phyloP scores from a whole-genome alignment of 2,888 invertebrate species.

The Polyommatus icarus region DNA sequence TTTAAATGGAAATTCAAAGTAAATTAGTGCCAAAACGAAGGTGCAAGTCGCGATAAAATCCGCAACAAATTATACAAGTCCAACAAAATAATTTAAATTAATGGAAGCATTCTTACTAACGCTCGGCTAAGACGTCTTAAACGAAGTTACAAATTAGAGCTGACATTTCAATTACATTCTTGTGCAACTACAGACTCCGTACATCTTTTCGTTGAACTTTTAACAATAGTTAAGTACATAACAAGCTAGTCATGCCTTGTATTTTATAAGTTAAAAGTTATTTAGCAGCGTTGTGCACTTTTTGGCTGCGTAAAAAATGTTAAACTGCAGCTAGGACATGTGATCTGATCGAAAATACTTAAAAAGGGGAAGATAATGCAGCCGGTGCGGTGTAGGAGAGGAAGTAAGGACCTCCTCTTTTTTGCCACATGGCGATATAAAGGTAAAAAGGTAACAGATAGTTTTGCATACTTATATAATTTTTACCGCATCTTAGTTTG shows the following conservation, averaged over 20 bases:
- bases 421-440: too few relatives aligned
- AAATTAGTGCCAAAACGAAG: slow-evolving; percentile 36
- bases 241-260: background rate
- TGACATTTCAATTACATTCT: slow-evolving; percentile 77
- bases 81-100: slow-evolving; percentile 60
- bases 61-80: slow-evolving; percentile 53
- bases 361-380: too few relatives aligned
- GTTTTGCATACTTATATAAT: too few relatives aligned
- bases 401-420: too few relatives aligned
- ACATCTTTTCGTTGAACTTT: slow-evolving; percentile 51
- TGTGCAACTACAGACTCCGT: slow-evolving; percentile 58
- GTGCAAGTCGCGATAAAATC: slow-evolving; percentile 52
- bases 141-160: slow-evolving; percentile 69
- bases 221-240: slow-evolving; percentile 32
- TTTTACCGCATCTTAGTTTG: too few relatives aligned
- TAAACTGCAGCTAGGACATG: too few relatives aligned
- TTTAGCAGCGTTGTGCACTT: background rate
- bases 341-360: too few relatives aligned
- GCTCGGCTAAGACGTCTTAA: slow-evolving; percentile 51
- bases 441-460: too few relatives aligned
- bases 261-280: background rate
- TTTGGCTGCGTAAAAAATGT: too few relatives aligned
- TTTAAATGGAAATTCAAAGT: slow-evolving; percentile 30
- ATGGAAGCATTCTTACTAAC: slow-evolving; percentile 55
- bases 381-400: too few relatives aligned